Evolutionary conservation across 2,888 invertebrate genomes (phyloP).

Genomic region (Archips crataeganus): DNA sequence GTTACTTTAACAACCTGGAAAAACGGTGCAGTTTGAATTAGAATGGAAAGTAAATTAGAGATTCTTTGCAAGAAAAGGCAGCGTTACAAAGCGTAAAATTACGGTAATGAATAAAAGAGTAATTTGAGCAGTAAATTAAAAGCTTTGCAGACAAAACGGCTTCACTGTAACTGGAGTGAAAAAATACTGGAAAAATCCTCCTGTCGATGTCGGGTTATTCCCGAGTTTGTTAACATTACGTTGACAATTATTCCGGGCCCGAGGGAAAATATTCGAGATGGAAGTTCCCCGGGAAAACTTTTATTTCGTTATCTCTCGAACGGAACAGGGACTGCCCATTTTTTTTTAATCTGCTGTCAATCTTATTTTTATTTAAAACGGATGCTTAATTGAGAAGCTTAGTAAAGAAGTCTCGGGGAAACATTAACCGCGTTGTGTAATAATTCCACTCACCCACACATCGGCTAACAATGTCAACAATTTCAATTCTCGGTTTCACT

Average conservation of each 20-base stretch:
- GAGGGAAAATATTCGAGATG: constrained; percentile 48
- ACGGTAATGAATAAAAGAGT: constrained; percentile 38
- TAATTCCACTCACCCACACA: constrained; percentile 64
- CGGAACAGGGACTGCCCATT: constrained; percentile 43
- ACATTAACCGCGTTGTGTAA: constrained; percentile 23
- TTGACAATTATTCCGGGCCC: constrained; percentile 56
- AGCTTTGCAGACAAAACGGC: constrained; percentile 48
- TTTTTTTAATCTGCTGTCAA: constrained; percentile 7
- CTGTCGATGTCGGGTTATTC: constrained; percentile 55
- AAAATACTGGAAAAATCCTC: constrained; percentile 50
- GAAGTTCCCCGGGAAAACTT: constrained; percentile 53
- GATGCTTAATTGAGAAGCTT: not conserved
- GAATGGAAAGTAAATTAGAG: constrained; percentile 14
- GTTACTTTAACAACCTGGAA: not conserved
- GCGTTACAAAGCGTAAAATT: constrained; percentile 26
- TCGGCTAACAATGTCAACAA: constrained; percentile 65
- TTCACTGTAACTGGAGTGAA: constrained; percentile 56
- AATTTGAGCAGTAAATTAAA: constrained; percentile 45
- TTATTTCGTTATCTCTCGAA: constrained; percentile 62
- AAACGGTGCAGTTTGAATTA: not conserved
- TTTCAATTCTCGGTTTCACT: constrained; percentile 52
- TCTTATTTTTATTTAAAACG: constrained; percentile 12
- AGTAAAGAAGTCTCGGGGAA: constrained; percentile 3
- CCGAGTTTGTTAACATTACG: constrained; percentile 51
- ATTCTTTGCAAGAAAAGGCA: constrained; percentile 16